Evolutionary conservation across 2,797 vertebrate species (phyloP).

Genomic region (Acanthis flammea): DNA sequence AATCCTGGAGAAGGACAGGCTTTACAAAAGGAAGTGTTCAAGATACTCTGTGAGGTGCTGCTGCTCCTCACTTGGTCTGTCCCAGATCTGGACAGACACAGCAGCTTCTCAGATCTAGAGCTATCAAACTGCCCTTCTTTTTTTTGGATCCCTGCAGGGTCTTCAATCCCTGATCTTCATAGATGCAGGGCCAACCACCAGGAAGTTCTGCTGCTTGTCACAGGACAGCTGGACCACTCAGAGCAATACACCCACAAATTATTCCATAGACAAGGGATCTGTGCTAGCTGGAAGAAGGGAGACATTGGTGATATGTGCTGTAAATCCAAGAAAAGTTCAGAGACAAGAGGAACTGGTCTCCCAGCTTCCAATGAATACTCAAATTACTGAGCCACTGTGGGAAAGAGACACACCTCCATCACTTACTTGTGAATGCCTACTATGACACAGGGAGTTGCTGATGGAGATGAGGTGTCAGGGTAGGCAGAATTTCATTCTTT

Average conservation of each 20-base stretch:
- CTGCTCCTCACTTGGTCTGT: background rate
- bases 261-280: background rate
- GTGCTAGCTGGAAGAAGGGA: background rate
- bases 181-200: background rate
- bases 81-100: background rate
- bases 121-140: background rate
- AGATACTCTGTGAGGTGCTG: background rate
- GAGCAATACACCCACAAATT: background rate
- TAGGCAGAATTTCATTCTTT: background rate
- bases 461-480: background rate
- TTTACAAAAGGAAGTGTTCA: background rate
- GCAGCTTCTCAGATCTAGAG: background rate
- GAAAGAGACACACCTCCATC: background rate
- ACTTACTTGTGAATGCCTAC: background rate
- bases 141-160: background rate
- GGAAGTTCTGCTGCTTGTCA: background rate
- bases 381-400: background rate
- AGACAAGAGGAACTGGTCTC: background rate
- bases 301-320: rapidly evolving
- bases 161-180: background rate
- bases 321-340: background rate
- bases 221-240: background rate
- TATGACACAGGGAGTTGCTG: background rate
- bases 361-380: background rate
- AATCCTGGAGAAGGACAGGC: background rate